These are phyloP conservation scores for Sycophaga agraensis DNA, from an alignment of 1,140 invertebrate species.

Conservation along the genomic window DNA sequence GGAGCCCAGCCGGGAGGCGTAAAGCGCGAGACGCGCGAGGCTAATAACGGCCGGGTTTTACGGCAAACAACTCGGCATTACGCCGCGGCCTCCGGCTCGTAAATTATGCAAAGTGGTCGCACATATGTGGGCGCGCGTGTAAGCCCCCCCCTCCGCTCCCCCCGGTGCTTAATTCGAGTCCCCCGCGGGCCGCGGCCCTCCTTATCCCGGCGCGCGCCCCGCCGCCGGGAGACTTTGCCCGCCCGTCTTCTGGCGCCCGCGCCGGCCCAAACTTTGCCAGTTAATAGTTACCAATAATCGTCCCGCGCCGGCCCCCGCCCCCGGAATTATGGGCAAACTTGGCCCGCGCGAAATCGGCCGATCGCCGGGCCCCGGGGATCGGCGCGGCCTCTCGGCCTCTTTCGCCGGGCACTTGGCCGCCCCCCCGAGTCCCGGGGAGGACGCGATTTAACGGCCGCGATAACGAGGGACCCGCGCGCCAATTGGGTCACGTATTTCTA, in stretches of 20 bases:
- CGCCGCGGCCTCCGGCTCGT: not conserved
- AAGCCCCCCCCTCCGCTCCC: no score
- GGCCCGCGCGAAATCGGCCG: no score
- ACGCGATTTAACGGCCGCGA: no score
- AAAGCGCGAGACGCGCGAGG: not conserved
- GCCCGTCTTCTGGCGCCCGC: not conserved
- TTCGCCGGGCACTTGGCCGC: no score
- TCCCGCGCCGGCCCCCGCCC: not conserved
- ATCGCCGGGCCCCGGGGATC: no score
- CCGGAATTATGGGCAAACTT: constrained; percentile 30
- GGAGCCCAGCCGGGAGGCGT: no score
- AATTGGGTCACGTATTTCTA: no score
- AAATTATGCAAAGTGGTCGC: constrained; percentile 27
- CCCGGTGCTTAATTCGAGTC: constrained; percentile 22
- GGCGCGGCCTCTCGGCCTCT: no score
- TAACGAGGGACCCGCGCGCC: no score
- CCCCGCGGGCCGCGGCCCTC: no score
- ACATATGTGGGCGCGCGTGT: not conserved
- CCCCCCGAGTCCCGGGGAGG: no score
- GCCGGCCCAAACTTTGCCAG: constrained; percentile 28
- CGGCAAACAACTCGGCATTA: not conserved
- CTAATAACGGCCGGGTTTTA: not conserved
- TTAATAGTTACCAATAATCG: constrained; percentile 34
- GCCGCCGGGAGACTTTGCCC: not conserved
- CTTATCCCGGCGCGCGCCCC: no score